A percentile compares a stretch with the other conserved stretches of the same genome.
These are phyloP conservation scores for Falco punctatus DNA, from an alignment of 2,113 vertebrate species.

Conservation along the genomic window DNA sequence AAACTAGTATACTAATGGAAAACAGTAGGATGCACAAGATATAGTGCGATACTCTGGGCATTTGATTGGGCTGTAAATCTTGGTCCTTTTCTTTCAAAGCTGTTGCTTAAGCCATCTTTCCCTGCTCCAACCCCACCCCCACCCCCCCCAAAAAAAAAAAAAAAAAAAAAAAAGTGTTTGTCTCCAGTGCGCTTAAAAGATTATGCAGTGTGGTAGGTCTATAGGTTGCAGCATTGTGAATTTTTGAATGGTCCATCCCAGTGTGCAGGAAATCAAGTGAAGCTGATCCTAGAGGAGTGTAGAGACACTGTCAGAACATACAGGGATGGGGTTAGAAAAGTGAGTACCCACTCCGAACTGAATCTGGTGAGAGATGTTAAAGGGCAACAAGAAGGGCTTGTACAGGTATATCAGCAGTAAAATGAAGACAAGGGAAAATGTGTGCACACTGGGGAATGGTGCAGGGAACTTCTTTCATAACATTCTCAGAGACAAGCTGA, in stretches of 20 bases:
- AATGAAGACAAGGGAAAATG: not conserved
- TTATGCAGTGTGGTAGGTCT: not conserved
- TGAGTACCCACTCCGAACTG: not conserved
- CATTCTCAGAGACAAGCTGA: not conserved
- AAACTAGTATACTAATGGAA: not conserved
- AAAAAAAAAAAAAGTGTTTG: not conserved
- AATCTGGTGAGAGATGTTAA: not conserved
- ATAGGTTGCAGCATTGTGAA: not conserved
- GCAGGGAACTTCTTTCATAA: not conserved
- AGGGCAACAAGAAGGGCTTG: not conserved
- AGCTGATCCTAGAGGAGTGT: not conserved
- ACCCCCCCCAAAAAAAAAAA: fast-evolving
- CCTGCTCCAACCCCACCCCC: fast-evolving
- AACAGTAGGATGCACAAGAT: not conserved
- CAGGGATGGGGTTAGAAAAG: not conserved
- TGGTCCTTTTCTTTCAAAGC: not conserved
- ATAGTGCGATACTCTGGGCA: not conserved
- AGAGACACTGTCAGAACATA: not conserved
- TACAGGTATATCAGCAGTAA: not conserved
- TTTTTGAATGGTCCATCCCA: not conserved
- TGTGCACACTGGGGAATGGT: not conserved
- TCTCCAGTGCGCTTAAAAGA: not conserved
- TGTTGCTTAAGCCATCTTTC: not conserved
- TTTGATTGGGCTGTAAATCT: not conserved
- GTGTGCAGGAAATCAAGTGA: too few species aligned